phyloP scores from a whole-genome alignment of 1,140 invertebrate species.

The Araneus ventricosus region DNA sequence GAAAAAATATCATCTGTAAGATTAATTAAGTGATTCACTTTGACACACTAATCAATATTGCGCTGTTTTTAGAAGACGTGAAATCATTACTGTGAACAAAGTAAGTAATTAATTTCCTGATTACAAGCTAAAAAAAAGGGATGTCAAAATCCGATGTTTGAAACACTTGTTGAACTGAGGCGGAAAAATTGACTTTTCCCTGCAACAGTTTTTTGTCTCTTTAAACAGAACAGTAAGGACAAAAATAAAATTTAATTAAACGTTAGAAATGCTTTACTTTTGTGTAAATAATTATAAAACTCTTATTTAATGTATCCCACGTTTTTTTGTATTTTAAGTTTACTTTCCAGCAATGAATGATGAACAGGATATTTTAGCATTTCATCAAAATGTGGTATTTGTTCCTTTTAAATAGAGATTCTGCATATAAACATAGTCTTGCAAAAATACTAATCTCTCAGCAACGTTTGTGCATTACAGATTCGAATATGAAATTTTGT shows the following conservation, averaged over 20 bases:
- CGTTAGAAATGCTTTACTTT: neutral
- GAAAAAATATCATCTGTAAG: slow-evolving; percentile 20
- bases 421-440: too few species aligned
- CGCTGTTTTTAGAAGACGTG: slow-evolving; percentile 50
- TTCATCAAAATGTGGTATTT: too few species aligned
- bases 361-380: too few species aligned
- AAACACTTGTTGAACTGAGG: slow-evolving; percentile 66
- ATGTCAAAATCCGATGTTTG: slow-evolving; percentile 61
- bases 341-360: neutral
- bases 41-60: slow-evolving; percentile 69
- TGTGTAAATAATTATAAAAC: neutral
- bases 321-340: neutral
- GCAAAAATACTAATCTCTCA: too few species aligned
- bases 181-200: slow-evolving; percentile 55
- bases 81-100: slow-evolving; percentile 67
- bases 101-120: slow-evolving; percentile 67
- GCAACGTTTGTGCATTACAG: too few species aligned
- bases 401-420: too few species aligned
- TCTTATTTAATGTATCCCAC: neutral
- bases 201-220: slow-evolving; percentile 28
- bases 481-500: too few species aligned
- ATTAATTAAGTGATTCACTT: slow-evolving; percentile 65
- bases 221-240: neutral
- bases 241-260: slow-evolving; percentile 24
- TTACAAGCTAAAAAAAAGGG: slow-evolving; percentile 24